A percentile compares a stretch with the other conserved stretches of the same genome.
Evolutionary conservation across 1,140 invertebrate species (phyloP).

Genomic region (Plutomurus gul): DNA sequence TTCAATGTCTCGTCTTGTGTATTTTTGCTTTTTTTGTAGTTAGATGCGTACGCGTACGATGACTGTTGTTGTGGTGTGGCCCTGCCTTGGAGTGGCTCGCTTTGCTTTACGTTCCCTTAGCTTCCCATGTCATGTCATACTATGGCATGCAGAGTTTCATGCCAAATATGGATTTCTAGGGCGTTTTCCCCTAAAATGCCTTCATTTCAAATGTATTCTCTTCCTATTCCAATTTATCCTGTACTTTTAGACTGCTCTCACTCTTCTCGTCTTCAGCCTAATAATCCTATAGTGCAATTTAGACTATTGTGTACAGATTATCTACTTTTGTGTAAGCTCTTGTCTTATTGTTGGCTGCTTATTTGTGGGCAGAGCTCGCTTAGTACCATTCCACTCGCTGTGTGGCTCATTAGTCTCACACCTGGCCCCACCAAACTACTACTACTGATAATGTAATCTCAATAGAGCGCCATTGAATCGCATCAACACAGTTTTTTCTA

Average conservation of each 20-base stretch:
- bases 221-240: not conserved
- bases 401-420: slow-evolving; percentile 5
- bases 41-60: not conserved
- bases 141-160: slow-evolving; percentile 29
- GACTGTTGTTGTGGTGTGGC: not conserved
- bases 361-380: too few species aligned
- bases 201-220: slow-evolving; percentile 1
- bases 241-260: not conserved
- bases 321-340: not conserved
- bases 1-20: slow-evolving; percentile 21
- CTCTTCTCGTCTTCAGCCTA: not conserved
- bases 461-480: too few species aligned
- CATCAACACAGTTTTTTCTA: too few species aligned
- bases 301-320: not conserved
- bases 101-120: too few species aligned
- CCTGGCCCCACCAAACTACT: slow-evolving; percentile 7
- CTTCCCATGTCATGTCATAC: slow-evolving; percentile 10
- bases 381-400: not conserved
- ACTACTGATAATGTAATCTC: not conserved
- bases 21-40: not conserved
- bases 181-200: slow-evolving; percentile 44
- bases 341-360: not conserved
- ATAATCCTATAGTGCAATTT: not conserved
- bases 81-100: not conserved
- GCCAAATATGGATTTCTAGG: slow-evolving; percentile 46